Conservation (phyloP, 30 jellyfish, hydroid and myxozoan species). For the Aurelia sp. region DNA sequence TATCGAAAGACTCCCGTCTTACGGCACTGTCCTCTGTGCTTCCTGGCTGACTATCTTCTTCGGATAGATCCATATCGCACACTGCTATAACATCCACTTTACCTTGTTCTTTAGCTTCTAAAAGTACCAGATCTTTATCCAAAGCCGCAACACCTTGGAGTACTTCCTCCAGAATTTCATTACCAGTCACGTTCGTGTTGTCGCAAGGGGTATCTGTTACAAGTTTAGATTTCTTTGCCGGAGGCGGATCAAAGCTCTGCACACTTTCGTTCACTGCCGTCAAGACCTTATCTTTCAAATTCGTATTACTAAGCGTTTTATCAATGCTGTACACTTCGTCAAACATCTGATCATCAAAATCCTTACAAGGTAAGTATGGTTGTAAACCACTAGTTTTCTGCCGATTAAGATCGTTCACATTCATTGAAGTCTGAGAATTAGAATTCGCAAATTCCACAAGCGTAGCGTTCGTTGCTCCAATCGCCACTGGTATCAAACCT, state of each 20-base stretch:
- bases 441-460: not conserved
- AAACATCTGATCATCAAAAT: not conserved
- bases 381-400: not conserved
- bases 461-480: too few species aligned
- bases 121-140: not conserved
- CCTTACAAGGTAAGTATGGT: too few species aligned
- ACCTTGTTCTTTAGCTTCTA: constrained; percentile 5
- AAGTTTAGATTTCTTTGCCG: not conserved
- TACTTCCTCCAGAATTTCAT: not conserved
- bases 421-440: not conserved
- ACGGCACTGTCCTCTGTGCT: not conserved
- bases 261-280: not conserved
- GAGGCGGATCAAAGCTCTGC: not conserved
- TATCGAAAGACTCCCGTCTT: not conserved
- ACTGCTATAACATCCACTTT: not conserved
- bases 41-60: not conserved
- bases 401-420: not conserved
- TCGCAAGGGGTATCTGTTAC: not conserved
- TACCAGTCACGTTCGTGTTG: not conserved
- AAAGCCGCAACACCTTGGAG: not conserved
- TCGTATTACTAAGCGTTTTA: not conserved
- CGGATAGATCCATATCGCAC: not conserved
- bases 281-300: not conserved
- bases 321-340: not conserved
- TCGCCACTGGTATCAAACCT: not conserved